phyloP scores from a whole-genome alignment of 1,140 invertebrate genomes.

The Zaprionus ornatus region DNA sequence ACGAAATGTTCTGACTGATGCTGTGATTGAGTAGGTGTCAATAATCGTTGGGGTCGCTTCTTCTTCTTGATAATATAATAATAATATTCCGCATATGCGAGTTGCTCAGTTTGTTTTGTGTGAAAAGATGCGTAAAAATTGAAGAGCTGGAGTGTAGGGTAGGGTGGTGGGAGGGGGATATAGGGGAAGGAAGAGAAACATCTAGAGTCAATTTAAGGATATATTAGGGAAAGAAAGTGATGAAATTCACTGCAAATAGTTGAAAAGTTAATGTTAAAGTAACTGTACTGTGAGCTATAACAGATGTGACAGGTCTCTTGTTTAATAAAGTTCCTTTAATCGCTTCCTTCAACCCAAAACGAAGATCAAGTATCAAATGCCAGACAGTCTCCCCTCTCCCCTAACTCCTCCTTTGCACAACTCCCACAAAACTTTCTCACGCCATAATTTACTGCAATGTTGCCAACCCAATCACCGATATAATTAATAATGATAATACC shows the following conservation, averaged over 20 bases:
- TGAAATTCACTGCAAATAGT: neutral
- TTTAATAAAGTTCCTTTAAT: neutral
- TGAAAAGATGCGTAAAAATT: slow-evolving; percentile 1
- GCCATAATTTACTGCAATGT: slow-evolving; percentile 59
- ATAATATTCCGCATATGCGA: neutral
- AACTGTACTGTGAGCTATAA: neutral
- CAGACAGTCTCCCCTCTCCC: neutral
- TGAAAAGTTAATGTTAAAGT: neutral
- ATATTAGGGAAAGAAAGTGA: no score
- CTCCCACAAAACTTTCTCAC: slow-evolving; percentile 69
- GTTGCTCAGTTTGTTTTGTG: neutral
- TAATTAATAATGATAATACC: slow-evolving; percentile 69
- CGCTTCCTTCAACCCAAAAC: neutral
- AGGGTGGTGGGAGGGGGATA: neutral
- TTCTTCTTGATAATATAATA: neutral
- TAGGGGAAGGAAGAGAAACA: neutral
- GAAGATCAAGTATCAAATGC: slow-evolving; percentile 42
- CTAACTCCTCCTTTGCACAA: neutral
- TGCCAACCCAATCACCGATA: slow-evolving; percentile 78
- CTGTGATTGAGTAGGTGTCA: slow-evolving; percentile 73
- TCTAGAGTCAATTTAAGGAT: no score
- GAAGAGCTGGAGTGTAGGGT: neutral
- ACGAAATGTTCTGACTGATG: neutral
- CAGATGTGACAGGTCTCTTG: neutral
- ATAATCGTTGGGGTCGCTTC: slow-evolving; percentile 34